Evolutionary conservation across 2,797 vertebrate species (phyloP), one percentile per base, ranked within the genome.

Genomic region (Pachyuromys duprasi): DNA sequence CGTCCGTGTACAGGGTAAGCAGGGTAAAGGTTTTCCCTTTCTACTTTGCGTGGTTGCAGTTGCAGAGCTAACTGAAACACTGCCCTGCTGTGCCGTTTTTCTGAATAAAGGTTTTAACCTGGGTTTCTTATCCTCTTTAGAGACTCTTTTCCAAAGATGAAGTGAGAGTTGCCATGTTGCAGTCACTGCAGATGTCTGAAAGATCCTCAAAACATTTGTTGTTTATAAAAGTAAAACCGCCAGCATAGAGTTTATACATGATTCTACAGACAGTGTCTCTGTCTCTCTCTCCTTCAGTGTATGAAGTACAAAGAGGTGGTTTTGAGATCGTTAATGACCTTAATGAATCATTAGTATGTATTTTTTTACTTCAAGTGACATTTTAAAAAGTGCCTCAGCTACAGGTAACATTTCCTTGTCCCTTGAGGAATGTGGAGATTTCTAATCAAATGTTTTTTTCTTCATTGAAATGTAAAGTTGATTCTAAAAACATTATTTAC

Each of bases 401-500:
- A 42, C 8, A 55, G 24, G 2, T 62, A 53, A 65, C 14, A 62
- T 17, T 20, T 55, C 55, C 18, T 79, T 75, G 2, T 89, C 4
- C 24, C 62, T 49, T 33, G 22, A 60, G 17, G 24, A 22, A 83
- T 24, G 36, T 24, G 28, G 24, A 31, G 28, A 87, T 94, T 89
- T 97, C 55, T 95, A 63, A 72, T 96, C 72, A 95, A 83, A 28
- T 75, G 13, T 14, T 17, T 84, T n/a, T 75, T 70, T 14, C 4
- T 17, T 45, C 4, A 6, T 81, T 88, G 22, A 36, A 93, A 65
- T 92, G 67, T 89, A 63, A 92, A 97, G 65, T 70, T 39, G 42
- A 2, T 76, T 15, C 75, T 60, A 65, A 81, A 95, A 90, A 88
- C 76, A 65, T 3, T 95, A 84, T 95, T 94, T 90, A 84, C 75